Evolutionary conservation across 2,888 invertebrate genomes (phyloP).

Genomic region (Plagodis pulveraria): DNA sequence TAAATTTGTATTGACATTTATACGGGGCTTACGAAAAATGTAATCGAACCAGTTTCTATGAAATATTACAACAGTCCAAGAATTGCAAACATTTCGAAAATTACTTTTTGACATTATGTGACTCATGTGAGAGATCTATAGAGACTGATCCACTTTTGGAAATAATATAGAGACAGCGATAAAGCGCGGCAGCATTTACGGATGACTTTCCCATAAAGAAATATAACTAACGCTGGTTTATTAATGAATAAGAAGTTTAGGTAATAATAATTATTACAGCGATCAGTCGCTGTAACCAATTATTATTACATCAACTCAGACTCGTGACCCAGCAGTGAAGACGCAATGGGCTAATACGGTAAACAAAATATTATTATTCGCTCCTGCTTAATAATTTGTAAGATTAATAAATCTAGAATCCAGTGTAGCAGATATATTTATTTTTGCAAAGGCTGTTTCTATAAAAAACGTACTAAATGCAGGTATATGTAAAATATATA

Average conservation of each 20-base stretch:
- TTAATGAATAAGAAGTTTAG: constrained; percentile 68
- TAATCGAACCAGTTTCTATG: constrained; percentile 62
- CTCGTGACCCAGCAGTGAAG: too few species aligned
- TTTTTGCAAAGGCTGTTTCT: too few species aligned
- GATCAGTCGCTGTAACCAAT: too few species aligned
- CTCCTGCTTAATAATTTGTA: too few species aligned
- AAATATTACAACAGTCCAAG: constrained; percentile 54
- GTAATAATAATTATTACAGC: too few species aligned
- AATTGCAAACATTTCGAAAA: constrained; percentile 53
- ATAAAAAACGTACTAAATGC: too few species aligned
- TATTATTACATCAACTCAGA: too few species aligned
- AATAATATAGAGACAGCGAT: constrained; percentile 59
- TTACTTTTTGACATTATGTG: constrained; percentile 71
- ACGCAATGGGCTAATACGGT: too few species aligned
- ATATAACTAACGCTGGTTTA: constrained; percentile 51
- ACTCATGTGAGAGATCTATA: constrained; percentile 73
- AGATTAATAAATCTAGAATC: too few species aligned
- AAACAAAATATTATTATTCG: too few species aligned
- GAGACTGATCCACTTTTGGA: constrained; percentile 66
- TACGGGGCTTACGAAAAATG: constrained; percentile 62
- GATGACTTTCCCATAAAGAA: constrained; percentile 56
- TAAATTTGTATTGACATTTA: constrained; percentile 65
- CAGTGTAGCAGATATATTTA: too few species aligned
- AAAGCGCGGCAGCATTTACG: constrained; percentile 59
- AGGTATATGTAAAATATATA: too few species aligned